Evolutionary conservation across 2,888 invertebrate species (phyloP).

Genomic region (Tillus elongatus): DNA sequence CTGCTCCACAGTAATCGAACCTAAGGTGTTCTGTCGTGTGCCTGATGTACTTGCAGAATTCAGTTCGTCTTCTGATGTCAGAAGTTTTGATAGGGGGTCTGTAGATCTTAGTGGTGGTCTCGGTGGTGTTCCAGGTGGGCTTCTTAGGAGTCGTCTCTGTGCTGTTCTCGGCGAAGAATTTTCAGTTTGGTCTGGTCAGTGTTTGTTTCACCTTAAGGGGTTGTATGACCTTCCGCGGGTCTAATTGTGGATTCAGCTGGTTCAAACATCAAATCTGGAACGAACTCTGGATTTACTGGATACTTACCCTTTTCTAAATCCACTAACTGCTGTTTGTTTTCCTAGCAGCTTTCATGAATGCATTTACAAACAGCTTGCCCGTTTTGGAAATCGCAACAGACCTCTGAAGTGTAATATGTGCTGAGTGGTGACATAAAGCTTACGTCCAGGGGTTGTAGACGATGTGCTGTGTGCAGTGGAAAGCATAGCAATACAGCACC

Average conservation of each 20-base stretch:
- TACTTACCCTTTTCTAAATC: neutral
- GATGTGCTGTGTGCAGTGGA: too few relatives aligned
- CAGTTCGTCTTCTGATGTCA: neutral
- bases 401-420: too few relatives aligned
- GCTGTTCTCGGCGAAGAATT: neutral
- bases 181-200: neutral
- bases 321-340: neutral
- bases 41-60: neutral
- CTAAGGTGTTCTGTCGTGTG: neutral
- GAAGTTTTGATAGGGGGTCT: neutral
- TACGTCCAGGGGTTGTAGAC: too few relatives aligned
- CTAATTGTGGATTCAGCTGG: neutral
- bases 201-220: neutral
- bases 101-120: slow-evolving; percentile 3
- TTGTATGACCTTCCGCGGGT: neutral
- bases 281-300: neutral
- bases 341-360: slow-evolving; percentile 1
- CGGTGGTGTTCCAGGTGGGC: neutral
- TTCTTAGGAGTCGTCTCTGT: neutral
- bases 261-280: slow-evolving; percentile 1
- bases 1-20: slow-evolving; percentile 4
- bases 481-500: too few relatives aligned
- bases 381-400: neutral
- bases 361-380: neutral
- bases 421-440: too few relatives aligned